Conservation (phyloP, 1,140 invertebrate species). For the Heliconius congener region DNA sequence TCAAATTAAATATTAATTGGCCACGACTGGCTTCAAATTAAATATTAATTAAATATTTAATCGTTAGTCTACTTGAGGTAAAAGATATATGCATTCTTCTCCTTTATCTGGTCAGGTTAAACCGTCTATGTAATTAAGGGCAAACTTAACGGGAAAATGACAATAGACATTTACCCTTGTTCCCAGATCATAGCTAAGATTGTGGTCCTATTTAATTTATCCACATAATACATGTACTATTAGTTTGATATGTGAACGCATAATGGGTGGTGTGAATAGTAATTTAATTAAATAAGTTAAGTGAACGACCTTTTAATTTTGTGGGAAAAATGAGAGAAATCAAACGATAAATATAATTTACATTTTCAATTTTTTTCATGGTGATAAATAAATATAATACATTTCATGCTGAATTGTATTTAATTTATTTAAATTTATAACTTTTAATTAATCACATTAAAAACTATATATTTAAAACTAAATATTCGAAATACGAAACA, state of each 20-base stretch:
- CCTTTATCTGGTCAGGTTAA: slow-evolving; percentile 58
- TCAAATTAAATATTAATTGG: too few species aligned
- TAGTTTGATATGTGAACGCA: slow-evolving; percentile 33
- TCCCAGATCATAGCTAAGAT: slow-evolving; percentile 53
- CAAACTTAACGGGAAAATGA: slow-evolving; percentile 58
- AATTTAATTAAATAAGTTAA: slow-evolving; percentile 35
- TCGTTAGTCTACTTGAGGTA: slow-evolving; percentile 54
- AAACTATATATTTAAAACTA: too few species aligned
- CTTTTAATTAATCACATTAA: too few species aligned
- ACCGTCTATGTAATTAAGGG: slow-evolving; percentile 60
- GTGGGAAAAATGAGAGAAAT: not conserved
- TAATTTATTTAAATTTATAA: not conserved
- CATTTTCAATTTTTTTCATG: not conserved
- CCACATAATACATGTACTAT: slow-evolving; percentile 32
- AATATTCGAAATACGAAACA: not conserved
- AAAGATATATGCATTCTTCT: slow-evolving; percentile 62
- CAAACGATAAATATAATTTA: not conserved
- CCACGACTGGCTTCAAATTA: slow-evolving; percentile 33
- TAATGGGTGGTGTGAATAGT: slow-evolving; percentile 28
- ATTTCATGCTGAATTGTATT: not conserved
- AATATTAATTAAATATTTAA: slow-evolving; percentile 74
- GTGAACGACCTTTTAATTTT: slow-evolving; percentile 15
- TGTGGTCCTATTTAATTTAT: slow-evolving; percentile 44
- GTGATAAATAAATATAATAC: not conserved
- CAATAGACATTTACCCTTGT: slow-evolving; percentile 60